Conservation (phyloP, 2,797 vertebrate genomes). For the Danio tinwini region DNA sequence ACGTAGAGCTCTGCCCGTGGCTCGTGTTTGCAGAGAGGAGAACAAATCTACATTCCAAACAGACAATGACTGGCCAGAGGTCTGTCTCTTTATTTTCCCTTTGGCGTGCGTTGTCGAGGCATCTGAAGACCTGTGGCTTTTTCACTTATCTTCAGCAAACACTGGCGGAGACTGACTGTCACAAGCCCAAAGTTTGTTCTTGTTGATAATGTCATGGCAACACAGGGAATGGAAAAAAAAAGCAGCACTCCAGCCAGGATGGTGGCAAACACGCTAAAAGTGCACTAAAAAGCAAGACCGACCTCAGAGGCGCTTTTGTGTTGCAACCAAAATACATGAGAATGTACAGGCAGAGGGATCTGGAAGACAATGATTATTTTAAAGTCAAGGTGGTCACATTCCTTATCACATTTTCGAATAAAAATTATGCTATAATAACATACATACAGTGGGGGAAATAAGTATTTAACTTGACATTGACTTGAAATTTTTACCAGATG, state of each 20-base stretch:
- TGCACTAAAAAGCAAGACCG: neutral
- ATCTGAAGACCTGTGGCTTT: constrained; percentile 49
- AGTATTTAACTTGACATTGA: no score
- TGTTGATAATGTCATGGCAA: constrained; percentile 67
- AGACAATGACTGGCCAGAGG: constrained; percentile 37
- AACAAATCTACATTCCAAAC: constrained; percentile 59
- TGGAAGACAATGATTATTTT: neutral
- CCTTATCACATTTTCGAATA: neutral
- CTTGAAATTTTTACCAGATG: no score
- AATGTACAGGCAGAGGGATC: neutral
- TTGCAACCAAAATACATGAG: constrained; percentile 7
- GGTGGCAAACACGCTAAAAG: constrained; percentile 26
- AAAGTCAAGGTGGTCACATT: neutral
- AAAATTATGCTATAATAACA: neutral
- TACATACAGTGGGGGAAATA: no score
- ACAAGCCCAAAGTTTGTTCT: constrained; percentile 81
- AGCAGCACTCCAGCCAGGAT: constrained; percentile 36
- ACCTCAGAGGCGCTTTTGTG: neutral
- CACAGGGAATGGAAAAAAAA: constrained; percentile 38
- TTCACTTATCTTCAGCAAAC: constrained; percentile 65
- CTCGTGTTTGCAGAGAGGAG: constrained; percentile 46
- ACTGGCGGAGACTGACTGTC: constrained; percentile 73
- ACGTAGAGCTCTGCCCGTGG: constrained; percentile 35
- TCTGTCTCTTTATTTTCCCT: constrained; percentile 43
- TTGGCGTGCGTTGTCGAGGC: constrained; percentile 35